A percentile compares a stretch with the other conserved stretches of the same genome.
These are phyloP conservation scores for Epizoanthus stellaris DNA, from an alignment of 92 coral and sea anemone species.

Conservation along the genomic window DNA sequence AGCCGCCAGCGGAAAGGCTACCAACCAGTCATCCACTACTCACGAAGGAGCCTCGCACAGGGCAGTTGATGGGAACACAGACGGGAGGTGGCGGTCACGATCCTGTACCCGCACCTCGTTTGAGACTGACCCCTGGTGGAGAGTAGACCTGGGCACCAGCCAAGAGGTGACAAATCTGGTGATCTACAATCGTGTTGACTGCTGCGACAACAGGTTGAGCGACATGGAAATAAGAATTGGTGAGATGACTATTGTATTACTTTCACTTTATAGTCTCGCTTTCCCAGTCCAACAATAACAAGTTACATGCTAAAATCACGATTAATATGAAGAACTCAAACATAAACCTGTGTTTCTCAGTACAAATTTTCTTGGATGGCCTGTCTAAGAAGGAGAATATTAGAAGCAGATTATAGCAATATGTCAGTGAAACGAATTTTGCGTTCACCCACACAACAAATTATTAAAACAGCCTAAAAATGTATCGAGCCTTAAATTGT, in stretches of 20 bases:
- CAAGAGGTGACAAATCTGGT: background rate
- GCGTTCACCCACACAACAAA: too few relatives aligned
- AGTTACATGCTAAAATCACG: background rate
- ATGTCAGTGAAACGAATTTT: too few relatives aligned
- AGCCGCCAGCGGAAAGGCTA: too few relatives aligned
- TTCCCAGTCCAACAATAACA: background rate
- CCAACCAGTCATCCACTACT: too few relatives aligned
- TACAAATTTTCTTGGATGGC: too few relatives aligned
- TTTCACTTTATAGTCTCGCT: background rate
- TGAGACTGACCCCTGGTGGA: conserved; percentile 57
- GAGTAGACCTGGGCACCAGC: conserved; percentile 35
- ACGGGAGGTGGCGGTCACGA: background rate
- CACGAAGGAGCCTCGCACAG: too few relatives aligned
- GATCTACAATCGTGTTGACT: background rate
- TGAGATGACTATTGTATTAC: background rate
- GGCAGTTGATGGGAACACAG: conserved; percentile 20
- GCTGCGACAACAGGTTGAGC: background rate
- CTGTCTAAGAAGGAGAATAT: too few relatives aligned
- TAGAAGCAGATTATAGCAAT: too few relatives aligned
- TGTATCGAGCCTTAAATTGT: too few relatives aligned
- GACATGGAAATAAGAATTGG: conserved; percentile 24
- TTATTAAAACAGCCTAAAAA: too few relatives aligned
- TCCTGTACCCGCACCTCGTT: conserved; percentile 42
- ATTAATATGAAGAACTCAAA: background rate
- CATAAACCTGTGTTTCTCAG: too few relatives aligned